Evolutionary conservation across 1,140 invertebrate genomes (phyloP), one percentile per base, ranked within the genome.

Genomic region (Manduca sexta): DNA sequence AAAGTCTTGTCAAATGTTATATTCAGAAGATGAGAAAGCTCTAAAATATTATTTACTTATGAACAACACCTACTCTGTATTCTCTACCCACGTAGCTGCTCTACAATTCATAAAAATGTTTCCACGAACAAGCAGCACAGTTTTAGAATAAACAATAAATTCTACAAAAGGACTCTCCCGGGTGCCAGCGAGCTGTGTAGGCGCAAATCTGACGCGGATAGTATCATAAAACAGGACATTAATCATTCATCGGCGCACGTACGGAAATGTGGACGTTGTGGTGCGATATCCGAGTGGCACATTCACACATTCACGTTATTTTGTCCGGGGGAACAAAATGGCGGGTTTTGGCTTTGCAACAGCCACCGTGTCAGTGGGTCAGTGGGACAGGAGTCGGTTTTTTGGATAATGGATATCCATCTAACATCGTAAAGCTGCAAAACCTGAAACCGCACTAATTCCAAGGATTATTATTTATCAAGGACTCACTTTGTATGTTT

Each of bases 361-460:
- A 35, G 31, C 49, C 47, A 43, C 39, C 52, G 64, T 72, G 73
- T 74, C 66, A 76, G 59, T 74, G 56, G 73, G 75, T 79, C 64
- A 76, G 65, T 76, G 45, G 73, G 67, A 41, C 70, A 70, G 67
- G 58, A 70, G 52, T 52, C 40, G 49, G 43, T 49, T 33, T 45
- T 63, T 62, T 57, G 60, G 61, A 67, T n/a, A n/a, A n/a, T n/a
- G n/a, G n/a, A n/a, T n/a, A n/a, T n/a, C n/a, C n/a, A n/a, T n/a
- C n/a, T n/a, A n/a, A n/a, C n/a, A n/a, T n/a, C n/a, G n/a, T n/a
- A n/a, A n/a, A n/a, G n/a, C n/a, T n/a, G n/a, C n/a, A 35, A 11
- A 35, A 35, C 5, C 33, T n/a, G n/a, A 14, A 35, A 7, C 5
- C n/a, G n/a, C 11, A 4, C 33, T 34, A 34, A 34, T 1, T 12